Conservation (phyloP, 2,888 invertebrate species). For the Cephus spinipes region DNA sequence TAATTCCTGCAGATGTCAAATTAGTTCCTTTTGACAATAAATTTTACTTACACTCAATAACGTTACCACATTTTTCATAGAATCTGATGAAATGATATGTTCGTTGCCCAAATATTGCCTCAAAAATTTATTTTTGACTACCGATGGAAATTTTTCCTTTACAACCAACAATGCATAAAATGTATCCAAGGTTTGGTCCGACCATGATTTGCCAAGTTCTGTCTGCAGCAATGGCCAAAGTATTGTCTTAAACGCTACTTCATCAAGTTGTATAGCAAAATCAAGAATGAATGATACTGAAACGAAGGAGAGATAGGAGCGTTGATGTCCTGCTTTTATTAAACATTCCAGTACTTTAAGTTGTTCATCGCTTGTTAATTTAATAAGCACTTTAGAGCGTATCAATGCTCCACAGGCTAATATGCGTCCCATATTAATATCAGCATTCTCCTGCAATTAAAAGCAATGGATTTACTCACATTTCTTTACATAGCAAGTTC, state of each 20-base stretch:
- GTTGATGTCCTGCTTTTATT: slow-evolving; percentile 71
- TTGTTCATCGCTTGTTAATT: slow-evolving; percentile 69
- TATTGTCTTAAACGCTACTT: slow-evolving; percentile 69
- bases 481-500: not conserved
- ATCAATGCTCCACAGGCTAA: slow-evolving; percentile 78
- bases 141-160: slow-evolving; percentile 66
- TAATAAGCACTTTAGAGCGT: slow-evolving; percentile 72
- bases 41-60: slow-evolving; percentile 73
- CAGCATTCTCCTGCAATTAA: slow-evolving; percentile 76
- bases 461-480: slow-evolving; percentile 21
- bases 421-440: slow-evolving; percentile 79
- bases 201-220: slow-evolving; percentile 73
- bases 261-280: slow-evolving; percentile 71
- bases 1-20: not conserved
- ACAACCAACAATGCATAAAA: slow-evolving; percentile 73
- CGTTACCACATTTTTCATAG: slow-evolving; percentile 70
- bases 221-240: slow-evolving; percentile 74
- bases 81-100: slow-evolving; percentile 72
- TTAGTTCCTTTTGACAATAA: not conserved
- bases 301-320: slow-evolving; percentile 73
- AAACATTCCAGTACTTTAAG: slow-evolving; percentile 67
- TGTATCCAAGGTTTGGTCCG: slow-evolving; percentile 75
- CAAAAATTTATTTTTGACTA: slow-evolving; percentile 70
- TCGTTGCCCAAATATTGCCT: slow-evolving; percentile 71
- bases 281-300: slow-evolving; percentile 74